Percentiles rank a stretch among this genome's conserved stretches.
These are phyloP conservation scores for Acronicta leporina DNA, from an alignment of 2,888 invertebrate genomes.

Conservation along the genomic window DNA sequence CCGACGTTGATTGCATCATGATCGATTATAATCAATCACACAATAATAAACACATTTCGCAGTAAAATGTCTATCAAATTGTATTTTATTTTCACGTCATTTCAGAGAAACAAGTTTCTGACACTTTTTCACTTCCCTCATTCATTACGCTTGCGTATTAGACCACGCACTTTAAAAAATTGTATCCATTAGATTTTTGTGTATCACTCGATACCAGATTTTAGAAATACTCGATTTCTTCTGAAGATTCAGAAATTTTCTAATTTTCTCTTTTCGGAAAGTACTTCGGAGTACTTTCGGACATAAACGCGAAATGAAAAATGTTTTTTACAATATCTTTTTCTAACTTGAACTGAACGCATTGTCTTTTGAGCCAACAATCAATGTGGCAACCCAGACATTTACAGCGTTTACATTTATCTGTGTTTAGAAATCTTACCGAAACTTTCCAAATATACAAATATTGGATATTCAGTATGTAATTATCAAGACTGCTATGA, in stretches of 20 bases:
- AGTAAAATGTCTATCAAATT: slow-evolving; percentile 56
- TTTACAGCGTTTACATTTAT: too few relatives aligned
- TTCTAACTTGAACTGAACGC: slow-evolving; percentile 6
- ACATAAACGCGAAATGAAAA: slow-evolving; percentile 49
- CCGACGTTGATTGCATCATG: slow-evolving; percentile 86
- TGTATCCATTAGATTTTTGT: slow-evolving; percentile 30
- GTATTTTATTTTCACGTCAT: slow-evolving; percentile 72
- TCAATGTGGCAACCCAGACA: too few relatives aligned
- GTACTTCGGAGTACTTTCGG: slow-evolving; percentile 28
- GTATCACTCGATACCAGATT: slow-evolving; percentile 31
- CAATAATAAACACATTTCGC: slow-evolving; percentile 63
- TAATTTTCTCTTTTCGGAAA: slow-evolving; percentile 59
- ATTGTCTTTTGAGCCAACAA: slow-evolving; percentile 27
- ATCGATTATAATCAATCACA: slow-evolving; percentile 61
- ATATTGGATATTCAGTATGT: too few relatives aligned
- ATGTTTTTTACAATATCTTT: slow-evolving; percentile 23
- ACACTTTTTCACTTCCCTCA: slow-evolving; percentile 63
- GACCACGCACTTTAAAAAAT: slow-evolving; percentile 17
- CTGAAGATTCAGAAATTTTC: slow-evolving; percentile 25
- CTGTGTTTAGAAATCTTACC: too few relatives aligned
- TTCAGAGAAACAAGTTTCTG: slow-evolving; percentile 67
- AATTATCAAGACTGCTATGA: too few relatives aligned
- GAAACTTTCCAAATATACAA: too few relatives aligned
- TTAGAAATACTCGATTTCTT: slow-evolving; percentile 25
- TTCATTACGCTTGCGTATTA: slow-evolving; percentile 42